A percentile compares a stretch with the other conserved stretches of the same genome.
These are phyloP conservation scores for Pantala flavescens DNA, from an alignment of 1,140 invertebrate species.

Conservation along the genomic window DNA sequence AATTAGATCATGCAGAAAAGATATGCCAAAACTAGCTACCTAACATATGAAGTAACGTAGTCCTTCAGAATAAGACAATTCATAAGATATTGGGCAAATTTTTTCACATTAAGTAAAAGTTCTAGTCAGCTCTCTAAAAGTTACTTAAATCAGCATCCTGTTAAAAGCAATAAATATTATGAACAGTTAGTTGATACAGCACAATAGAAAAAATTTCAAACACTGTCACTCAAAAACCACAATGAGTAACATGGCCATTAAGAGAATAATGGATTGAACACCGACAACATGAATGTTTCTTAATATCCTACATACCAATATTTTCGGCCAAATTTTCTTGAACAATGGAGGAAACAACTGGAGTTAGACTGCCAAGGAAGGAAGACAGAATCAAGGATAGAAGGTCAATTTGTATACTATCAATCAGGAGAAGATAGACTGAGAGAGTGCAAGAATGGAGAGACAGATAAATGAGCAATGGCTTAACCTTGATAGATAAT, in stretches of 20 bases:
- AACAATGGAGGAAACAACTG: slow-evolving; percentile 5
- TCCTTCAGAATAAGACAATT: too few species aligned
- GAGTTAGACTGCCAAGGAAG: background rate
- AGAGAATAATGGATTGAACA: background rate
- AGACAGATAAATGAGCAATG: too few species aligned
- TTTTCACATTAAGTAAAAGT: too few species aligned
- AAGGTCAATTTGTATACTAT: background rate
- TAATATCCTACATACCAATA: background rate
- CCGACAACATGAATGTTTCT: background rate
- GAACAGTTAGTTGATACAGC: background rate
- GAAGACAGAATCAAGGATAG: background rate
- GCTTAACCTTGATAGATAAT: too few species aligned
- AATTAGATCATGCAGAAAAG: too few species aligned
- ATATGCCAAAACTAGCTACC: too few species aligned
- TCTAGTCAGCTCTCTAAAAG: too few species aligned
- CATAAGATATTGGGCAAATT: too few species aligned
- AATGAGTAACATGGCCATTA: background rate
- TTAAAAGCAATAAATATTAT: slow-evolving; percentile 1
- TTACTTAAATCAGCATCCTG: background rate
- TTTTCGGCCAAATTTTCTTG: slow-evolving; percentile 1
- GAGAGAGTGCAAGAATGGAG: too few species aligned
- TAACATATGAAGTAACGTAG: too few species aligned
- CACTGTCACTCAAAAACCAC: background rate
- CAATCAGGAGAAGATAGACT: too few species aligned
- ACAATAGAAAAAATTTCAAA: background rate